Evolutionary conservation across 2,113 vertebrate genomes (phyloP), one percentile per base, ranked within the genome.

Genomic region (Coryphaenoides rupestris): DNA sequence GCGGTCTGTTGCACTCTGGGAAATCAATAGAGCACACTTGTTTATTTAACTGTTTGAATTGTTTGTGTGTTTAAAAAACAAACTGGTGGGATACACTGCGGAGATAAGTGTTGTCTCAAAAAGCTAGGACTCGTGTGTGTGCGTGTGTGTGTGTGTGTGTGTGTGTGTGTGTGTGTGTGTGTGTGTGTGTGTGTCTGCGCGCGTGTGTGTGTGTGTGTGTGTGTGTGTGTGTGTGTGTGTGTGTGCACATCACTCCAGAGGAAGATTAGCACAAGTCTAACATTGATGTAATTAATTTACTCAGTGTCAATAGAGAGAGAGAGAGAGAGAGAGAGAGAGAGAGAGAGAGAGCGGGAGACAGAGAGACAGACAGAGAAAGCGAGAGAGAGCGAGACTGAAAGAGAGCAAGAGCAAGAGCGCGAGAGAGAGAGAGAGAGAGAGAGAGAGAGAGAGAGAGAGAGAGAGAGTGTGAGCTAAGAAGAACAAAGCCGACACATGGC

Each of bases 11-110:
- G 90, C 91, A 89, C 89, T 93, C 88, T 83, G 88, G 90, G 92
- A 94, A 93, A 86, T 90, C 90, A 91, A 88, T 88, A 87, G 77
- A n/a, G n/a, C 74, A 64, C 89, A 85, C 90, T 92, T 91, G 91
- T 91, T 93, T 94, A 92, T 93, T 93, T 92, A 92, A 92, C 92
- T 91, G 91, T 93, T 91, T 87, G 90, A 92, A 93, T 92, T 92
- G 92, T 94, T 93, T 92, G 91, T 86, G 87, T 83, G 79, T 84
- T 88, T 86, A 86, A 89, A n/a, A 86, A 64, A 82, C 68, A 79
- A 81, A 84, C 66, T 66, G 65, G 64, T 70, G 81, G 89, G 87
- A 87, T 83, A 74, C 73, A 76, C 82, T 60, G 74, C 73, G 69
- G 64, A 85, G 90, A 91, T 87, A 88, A 86, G 83, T 84, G 85